Evolutionary conservation across 2,113 vertebrate species (phyloP), one percentile per base, ranked within the genome.

Genomic region (Ahaetulla prasina): DNA sequence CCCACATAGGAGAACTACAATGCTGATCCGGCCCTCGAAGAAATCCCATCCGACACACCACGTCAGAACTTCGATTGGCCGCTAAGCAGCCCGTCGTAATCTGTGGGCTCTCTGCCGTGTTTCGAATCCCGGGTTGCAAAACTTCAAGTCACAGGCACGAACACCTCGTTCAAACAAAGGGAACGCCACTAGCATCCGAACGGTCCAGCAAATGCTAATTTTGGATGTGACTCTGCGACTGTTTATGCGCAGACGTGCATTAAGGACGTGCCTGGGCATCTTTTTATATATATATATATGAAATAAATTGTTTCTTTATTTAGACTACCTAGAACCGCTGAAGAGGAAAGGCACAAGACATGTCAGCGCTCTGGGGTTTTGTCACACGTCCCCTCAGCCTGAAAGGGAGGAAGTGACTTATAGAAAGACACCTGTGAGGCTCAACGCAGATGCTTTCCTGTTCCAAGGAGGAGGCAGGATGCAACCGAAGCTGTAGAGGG

Each of bases 391-490:
- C 92, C 92, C 91, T 92, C 92, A 94, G 93, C 93, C 93, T 94
- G 84, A 90, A 93, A 92, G 96, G 74, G 39, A 95, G 97, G 97
- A 96, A 97, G 93, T 97, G 96, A 95, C 95, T 93, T 54, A 20
- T 1, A 23, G 60, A 89, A 45, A 94, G 92, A 95, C 97, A 97
- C 97, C 96, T 97, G 97, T 74, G 91, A 93, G 91, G 9, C 94
- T 92, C 89, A 86, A 88, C 23, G 63, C 57, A 92, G 96, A 63
- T 0, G 27, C 90, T 54, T 96, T 95, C 96, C 96, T 96, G 95
- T 68, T 49, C 89, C 89, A 47, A 47, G 45, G 47, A 1, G 22
- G 3, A 91, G 91, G 94, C 94, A 95, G 95, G 95, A 96, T 74
- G 55, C 50, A 43, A 87, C 2, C 87, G 23, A 80, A 2, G 54